Evolutionary conservation across 2,888 invertebrate species (phyloP).

Genomic region (Serripes groenlandicus): DNA sequence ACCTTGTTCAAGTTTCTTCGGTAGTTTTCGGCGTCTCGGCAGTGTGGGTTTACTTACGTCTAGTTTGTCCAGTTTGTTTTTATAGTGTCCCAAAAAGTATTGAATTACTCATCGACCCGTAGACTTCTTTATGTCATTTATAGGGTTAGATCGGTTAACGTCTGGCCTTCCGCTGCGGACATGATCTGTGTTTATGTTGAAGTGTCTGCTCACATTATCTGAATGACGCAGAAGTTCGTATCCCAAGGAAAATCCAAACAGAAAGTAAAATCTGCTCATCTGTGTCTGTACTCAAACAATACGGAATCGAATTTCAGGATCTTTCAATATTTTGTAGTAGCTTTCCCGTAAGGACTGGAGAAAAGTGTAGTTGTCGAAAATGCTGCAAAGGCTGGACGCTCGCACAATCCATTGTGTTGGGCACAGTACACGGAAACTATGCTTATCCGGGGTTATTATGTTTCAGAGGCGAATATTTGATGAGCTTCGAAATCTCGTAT

Average conservation of each 20-base stretch:
- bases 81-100: not conserved
- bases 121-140: not conserved
- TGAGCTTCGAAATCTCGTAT: not conserved
- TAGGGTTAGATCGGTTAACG: not conserved
- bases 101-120: not conserved
- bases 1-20: not conserved
- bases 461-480: slow-evolving; percentile 20
- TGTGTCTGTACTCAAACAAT: slow-evolving; percentile 36
- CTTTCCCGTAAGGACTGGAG: slow-evolving; percentile 11
- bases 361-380: slow-evolving; percentile 15
- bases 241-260: slow-evolving; percentile 17
- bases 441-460: slow-evolving; percentile 44
- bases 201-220: not conserved
- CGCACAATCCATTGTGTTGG: slow-evolving; percentile 56
- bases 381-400: slow-evolving; percentile 29
- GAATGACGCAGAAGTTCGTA: not conserved
- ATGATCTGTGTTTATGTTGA: too few relatives aligned
- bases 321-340: not conserved
- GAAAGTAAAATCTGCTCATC: slow-evolving; percentile 41
- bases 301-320: slow-evolving; percentile 30
- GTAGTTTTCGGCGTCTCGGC: not conserved
- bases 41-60: not conserved
- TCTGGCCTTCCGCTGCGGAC: not conserved
- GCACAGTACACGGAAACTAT: slow-evolving; percentile 41
- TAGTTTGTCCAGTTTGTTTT: not conserved